Conservation (phyloP, 2,113 vertebrate genomes). For the Tenebrosternarchus preto region DNA sequence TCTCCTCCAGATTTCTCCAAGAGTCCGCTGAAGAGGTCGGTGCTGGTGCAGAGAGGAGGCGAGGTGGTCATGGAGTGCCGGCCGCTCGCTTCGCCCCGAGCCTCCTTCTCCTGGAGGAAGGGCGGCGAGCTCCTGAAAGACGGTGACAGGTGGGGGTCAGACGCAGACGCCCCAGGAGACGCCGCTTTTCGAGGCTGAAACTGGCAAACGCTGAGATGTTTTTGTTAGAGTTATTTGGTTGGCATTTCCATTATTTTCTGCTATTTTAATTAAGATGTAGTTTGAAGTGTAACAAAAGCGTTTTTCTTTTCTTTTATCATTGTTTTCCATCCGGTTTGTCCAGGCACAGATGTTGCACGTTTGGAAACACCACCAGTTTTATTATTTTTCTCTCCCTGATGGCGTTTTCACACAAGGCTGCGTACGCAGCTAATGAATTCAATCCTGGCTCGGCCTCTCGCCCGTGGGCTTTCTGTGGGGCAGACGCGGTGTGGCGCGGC, state of each 20-base stretch:
- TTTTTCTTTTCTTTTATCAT: background rate
- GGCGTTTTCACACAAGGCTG: constrained; percentile 48
- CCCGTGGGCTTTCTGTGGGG: constrained; percentile 33
- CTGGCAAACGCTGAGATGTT: too few relatives aligned
- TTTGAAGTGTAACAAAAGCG: constrained; percentile 1
- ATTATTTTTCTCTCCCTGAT: constrained; percentile 28
- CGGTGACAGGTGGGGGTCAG: constrained; percentile 74
- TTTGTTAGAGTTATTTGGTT: too few relatives aligned
- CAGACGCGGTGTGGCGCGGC: constrained; percentile 46
- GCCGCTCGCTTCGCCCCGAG: constrained; percentile 83
- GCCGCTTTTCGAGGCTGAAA: too few relatives aligned
- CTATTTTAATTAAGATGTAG: constrained; percentile 25
- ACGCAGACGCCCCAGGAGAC: background rate
- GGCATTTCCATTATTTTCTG: background rate
- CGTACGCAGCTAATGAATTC: constrained; percentile 49
- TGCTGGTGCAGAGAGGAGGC: constrained; percentile 79
- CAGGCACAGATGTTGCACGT: constrained; percentile 40
- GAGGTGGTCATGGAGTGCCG: constrained; percentile 80
- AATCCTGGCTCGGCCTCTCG: constrained; percentile 21
- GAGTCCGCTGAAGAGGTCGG: constrained; percentile 78
- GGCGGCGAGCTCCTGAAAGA: constrained; percentile 71
- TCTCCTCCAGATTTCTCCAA: constrained; percentile 85
- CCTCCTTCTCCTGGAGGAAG: constrained; percentile 80
- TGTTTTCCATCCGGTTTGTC: background rate
- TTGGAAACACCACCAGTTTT: constrained; percentile 27